Evolutionary conservation across 2,888 invertebrate genomes (phyloP), one percentile per base, ranked within the genome.

Genomic region (Leptarthrus brevirostris): DNA sequence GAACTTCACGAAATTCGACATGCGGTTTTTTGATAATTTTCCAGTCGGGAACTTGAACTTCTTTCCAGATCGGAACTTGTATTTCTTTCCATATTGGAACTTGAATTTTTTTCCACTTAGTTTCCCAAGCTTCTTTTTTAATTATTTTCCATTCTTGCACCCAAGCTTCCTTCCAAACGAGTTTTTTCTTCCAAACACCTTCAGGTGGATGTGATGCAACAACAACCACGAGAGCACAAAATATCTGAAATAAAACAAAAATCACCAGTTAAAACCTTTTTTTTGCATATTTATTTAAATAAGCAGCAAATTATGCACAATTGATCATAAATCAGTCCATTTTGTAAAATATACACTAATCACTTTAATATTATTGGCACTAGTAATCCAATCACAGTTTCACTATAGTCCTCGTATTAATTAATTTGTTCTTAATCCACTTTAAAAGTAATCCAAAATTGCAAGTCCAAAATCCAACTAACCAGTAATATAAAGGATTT

Each of bases 141-240:
- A 92, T 89, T 0, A 89, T 89, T 83, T 92, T 92, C 91, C 91
- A 92, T 26, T 92, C 82, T 76, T 83, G 83, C 3, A 83, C 82
- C 92, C 92, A 93, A 78, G 93, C 93, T 75, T 92, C 91, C 84
- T 94, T 94, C 94, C 94, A 94, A 26, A 89, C 89, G 54, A 94
- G 87, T 83, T 93, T 93, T 84, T 93, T 93, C 83, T 93, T 91
- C 92, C 92, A 93, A 78, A 90, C 89, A 75, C 93, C 93, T 80
- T 88, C 86, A 75, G 91, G 91, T 34, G 84, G 83, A 80, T 84
- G 84, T 74, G 82, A 81, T 73, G 82, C 77, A 74, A 83, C 78
- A 52, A 83, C 81, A 81, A 82, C 81, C 78, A 83, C 82, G 80
- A 81, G 81, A 80, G 81, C 82, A 81, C 81, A 79, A 77, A 83